Conservation (phyloP, 2,888 invertebrate genomes). For the Tipula vernalis region DNA sequence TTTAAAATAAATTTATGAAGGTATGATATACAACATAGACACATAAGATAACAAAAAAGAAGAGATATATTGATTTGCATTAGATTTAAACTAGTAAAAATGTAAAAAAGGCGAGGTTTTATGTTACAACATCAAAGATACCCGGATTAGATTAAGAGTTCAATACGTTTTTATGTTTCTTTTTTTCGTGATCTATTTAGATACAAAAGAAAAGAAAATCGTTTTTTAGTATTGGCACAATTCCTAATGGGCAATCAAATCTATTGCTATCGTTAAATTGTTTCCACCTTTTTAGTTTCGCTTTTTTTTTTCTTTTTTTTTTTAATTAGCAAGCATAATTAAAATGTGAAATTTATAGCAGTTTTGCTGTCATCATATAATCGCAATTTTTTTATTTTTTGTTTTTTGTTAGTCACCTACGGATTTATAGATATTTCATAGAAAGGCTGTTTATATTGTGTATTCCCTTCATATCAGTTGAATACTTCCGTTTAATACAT, state of each 20-base stretch:
- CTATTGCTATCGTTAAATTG: not conserved
- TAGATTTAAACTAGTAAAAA: not conserved
- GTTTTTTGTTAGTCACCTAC: not conserved
- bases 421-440: not conserved
- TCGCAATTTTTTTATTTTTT: not conserved
- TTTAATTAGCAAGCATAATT: not conserved
- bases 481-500: not conserved
- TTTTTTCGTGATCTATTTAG: not conserved
- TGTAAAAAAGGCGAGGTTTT: not conserved
- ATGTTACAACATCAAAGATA: not conserved
- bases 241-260: not conserved
- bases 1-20: not conserved
- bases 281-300: not conserved
- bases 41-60: not conserved
- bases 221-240: not conserved
- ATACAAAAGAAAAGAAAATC: not conserved
- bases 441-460: not conserved
- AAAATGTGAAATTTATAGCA: not conserved
- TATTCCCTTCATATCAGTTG: not conserved
- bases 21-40: not conserved
- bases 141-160: not conserved
- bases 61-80: not conserved
- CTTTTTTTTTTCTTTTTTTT: not conserved
- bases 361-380: not conserved
- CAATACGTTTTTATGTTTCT: not conserved